Evolutionary conservation across 1,140 invertebrate species (phyloP), one percentile per base, ranked within the genome.

Genomic region (Uloborus diversus): DNA sequence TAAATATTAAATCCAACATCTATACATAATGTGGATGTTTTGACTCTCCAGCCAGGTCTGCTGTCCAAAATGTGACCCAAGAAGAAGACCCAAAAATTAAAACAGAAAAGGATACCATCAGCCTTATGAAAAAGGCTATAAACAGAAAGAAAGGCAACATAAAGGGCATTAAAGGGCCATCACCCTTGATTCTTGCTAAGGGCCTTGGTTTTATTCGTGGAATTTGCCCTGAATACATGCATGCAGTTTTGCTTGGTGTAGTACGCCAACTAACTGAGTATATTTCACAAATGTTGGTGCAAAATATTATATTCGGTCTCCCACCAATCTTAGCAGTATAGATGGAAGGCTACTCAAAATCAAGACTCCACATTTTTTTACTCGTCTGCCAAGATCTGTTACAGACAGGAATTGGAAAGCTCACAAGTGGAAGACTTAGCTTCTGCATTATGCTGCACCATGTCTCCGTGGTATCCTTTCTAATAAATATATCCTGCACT

Each of bases 371-470:
- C 59, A 59, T 23, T 71, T 83, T 33, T 56, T 85, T 30, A 82
- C 84, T 9, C 68, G 84, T 69, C 83, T 82, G 9, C 82, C 83
- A 25, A 28, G 84, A 61, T 56, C 32, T 49, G 81, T 85, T 27
- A 65, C 62, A 11, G 83, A 84, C 33, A n/a, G 83, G 17, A 62
- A 14, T 82, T 85, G 82, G 83, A 85, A 85, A 79, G 84, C 84
- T 37, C 83, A 85, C 62, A 84, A 86, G 68, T 86, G 81, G 73
- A 70, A 76, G 9, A 76, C 64, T 1, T 85, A 81, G 70, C 68
- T 85, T 0, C 61, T 85, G 23, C 83, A 33, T 47, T 47, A 47
- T 47, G 37, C 37, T 47, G 37, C 17, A 17, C 37, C 37, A 47
- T 47, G 37, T 17, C 37, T 47, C 17, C 9, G 37, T 47, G 37